Percentiles rank a stretch among this genome's conserved stretches.
These are phyloP conservation scores for Brachionus rubens DNA, from an alignment of 1,140 invertebrate genomes.

Conservation along the genomic window DNA sequence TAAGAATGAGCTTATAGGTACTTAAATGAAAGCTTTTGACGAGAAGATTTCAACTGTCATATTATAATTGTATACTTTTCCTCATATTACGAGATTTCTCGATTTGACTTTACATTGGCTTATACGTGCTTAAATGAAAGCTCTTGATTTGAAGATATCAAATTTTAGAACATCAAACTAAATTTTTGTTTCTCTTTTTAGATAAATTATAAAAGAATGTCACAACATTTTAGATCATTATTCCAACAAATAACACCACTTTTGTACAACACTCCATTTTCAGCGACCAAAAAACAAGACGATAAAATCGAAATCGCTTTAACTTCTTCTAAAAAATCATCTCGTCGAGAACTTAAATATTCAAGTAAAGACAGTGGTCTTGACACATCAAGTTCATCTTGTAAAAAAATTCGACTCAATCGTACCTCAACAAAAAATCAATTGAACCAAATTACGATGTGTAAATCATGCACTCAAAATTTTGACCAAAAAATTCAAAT, in stretches of 20 bases:
- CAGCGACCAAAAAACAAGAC: background rate
- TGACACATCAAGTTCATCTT: background rate
- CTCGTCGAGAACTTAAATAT: background rate
- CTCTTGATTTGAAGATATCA: too few species aligned
- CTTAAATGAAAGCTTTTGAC: too few species aligned
- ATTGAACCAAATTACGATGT: background rate
- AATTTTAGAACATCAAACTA: too few species aligned
- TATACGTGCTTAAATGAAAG: too few species aligned
- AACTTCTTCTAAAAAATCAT: background rate
- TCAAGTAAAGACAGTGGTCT: slow-evolving; percentile 11
- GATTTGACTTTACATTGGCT: too few species aligned
- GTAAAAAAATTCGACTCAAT: background rate
- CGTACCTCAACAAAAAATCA: background rate
- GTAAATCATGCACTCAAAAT: background rate
- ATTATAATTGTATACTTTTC: too few species aligned
- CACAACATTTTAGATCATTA: background rate
- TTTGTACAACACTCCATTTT: slow-evolving; percentile 13
- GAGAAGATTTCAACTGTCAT: too few species aligned
- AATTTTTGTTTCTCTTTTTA: background rate
- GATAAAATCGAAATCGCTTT: background rate
- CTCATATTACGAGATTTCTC: too few species aligned
- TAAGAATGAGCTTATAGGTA: too few species aligned
- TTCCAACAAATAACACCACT: background rate
- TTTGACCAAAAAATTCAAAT: background rate
- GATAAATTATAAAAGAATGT: background rate